phyloP scores from a whole-genome alignment of 2,888 invertebrate genomes.

The Gymnoscelis rufifasciata region DNA sequence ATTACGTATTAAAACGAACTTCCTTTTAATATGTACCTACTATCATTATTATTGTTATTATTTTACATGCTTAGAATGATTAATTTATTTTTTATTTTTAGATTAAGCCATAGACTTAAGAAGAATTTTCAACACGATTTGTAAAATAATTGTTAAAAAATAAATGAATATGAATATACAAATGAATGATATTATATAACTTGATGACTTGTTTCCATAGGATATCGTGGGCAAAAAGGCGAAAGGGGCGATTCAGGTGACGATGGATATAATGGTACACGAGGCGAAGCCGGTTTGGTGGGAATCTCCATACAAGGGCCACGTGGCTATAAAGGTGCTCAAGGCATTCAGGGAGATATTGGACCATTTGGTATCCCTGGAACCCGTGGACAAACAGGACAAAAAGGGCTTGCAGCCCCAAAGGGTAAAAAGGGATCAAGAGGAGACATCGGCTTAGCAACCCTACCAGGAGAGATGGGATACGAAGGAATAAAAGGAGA shows the following conservation, averaged over 20 bases:
- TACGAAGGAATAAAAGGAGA: constrained; percentile 57
- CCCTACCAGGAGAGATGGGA: constrained; percentile 62
- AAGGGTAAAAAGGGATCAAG: constrained; percentile 75
- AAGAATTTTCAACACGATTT: too few relatives aligned
- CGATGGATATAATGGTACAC: constrained; percentile 51
- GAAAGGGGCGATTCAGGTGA: constrained; percentile 54
- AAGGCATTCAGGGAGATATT: constrained; percentile 81
- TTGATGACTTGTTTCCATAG: constrained; percentile 25
- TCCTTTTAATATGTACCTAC: too few relatives aligned
- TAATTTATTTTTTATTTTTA: too few relatives aligned
- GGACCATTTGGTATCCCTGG: constrained; percentile 83
- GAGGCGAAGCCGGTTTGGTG: constrained; percentile 55
- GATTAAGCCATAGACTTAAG: too few relatives aligned
- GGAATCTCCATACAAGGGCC: constrained; percentile 58
- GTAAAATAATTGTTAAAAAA: too few relatives aligned
- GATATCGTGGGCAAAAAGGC: constrained; percentile 48
- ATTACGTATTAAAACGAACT: too few relatives aligned
- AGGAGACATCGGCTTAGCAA: constrained; percentile 71
- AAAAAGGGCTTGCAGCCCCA: constrained; percentile 81
- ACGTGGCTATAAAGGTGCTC: constrained; percentile 82
- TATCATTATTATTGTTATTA: too few relatives aligned
- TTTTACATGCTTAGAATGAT: too few relatives aligned
- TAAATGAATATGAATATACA: too few relatives aligned
- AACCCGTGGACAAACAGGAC: constrained; percentile 64
- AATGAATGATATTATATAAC: neutral